Base-by-base conservation (phyloP, 1,140 invertebrate species). In the Cheumatopsyche charites region DNA sequence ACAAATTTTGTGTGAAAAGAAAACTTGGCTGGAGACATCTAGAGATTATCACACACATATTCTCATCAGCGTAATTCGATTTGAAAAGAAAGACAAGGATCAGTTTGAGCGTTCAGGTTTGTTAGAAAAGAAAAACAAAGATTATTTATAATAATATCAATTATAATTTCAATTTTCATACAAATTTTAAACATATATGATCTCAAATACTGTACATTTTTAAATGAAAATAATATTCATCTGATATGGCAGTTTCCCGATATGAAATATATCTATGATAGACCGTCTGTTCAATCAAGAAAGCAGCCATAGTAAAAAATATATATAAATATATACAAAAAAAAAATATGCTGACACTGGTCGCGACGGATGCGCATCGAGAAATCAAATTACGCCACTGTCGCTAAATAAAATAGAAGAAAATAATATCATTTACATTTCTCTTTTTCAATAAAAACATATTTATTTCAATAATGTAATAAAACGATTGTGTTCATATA, bases 161-260 rank as follows among this genome's bases (percentile, higher is more conserved):
- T 86, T 86, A 84, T 86, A 85, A 84, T 85, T 75, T 75, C 74
- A 85, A 85, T 87, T 86, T 87, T 84, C 85, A 87, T 87, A 87
- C 86, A 87, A 87, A 87, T 87, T 87, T 87, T 87, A 87, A 87
- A 87, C 86, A 86, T 87, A 86, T 86, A 72, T 67, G 67, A 75
- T 87, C 86, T 87, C 86, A 87, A 87, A 87, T 87, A 87, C 86
- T 87, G 86, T 87, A 87, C 86, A 87, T 86, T 84, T 84, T 81
- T 79, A 81, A 83, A 80, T 71, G 78, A 81, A 81, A 82, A 81
- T 83, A 84, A 82, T 82, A 78, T 80, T 81, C 76, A 73, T 79
- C 83, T 87, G 86, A 87, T 87, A 87, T 87, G 86, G 85, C 86
- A 87, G 74, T 83, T 86, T 86, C 84, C 82, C 85, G 85, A 87